phyloP scores from a whole-genome alignment of 2,888 invertebrate genomes.

The Athrips mouffetella region DNA sequence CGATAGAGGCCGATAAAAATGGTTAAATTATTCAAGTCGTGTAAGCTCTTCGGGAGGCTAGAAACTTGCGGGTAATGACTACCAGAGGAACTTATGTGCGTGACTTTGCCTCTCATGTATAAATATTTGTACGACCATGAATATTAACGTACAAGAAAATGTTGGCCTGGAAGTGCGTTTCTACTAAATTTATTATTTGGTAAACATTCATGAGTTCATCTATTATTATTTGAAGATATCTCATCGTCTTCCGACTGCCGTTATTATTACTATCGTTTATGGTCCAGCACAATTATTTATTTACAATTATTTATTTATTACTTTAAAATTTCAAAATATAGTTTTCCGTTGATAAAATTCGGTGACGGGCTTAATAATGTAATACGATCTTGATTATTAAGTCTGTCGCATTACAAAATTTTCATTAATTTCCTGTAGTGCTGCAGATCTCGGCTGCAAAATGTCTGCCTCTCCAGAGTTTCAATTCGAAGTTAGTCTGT shows the following conservation, averaged over 20 bases:
- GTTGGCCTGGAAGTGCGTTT: background rate
- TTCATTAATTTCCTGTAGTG: constrained; percentile 12
- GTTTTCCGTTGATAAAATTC: no score
- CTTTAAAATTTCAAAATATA: no score
- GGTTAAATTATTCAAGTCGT: constrained; percentile 34
- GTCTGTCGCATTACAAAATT: background rate
- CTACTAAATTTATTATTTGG: no score
- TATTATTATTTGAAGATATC: no score
- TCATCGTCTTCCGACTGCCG: no score
- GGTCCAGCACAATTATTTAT: no score
- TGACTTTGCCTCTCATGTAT: constrained; percentile 1
- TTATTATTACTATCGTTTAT: no score
- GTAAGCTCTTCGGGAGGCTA: constrained; percentile 27
- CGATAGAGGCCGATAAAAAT: constrained; percentile 32
- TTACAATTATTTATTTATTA: no score
- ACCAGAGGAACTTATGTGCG: constrained; percentile 5
- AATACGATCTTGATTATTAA: no score
- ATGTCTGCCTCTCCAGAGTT: constrained; percentile 60
- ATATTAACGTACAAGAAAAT: background rate
- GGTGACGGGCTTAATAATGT: no score
- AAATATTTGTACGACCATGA: background rate
- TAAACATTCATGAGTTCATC: no score
- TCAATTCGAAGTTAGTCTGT: constrained; percentile 66
- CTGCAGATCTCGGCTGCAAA: constrained; percentile 40
- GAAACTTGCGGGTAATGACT: constrained; percentile 3